Percentiles rank a stretch among this genome's conserved stretches.
These are phyloP conservation scores for Drosophila cognata DNA, from an alignment of 2,888 invertebrate species.

Conservation along the genomic window DNA sequence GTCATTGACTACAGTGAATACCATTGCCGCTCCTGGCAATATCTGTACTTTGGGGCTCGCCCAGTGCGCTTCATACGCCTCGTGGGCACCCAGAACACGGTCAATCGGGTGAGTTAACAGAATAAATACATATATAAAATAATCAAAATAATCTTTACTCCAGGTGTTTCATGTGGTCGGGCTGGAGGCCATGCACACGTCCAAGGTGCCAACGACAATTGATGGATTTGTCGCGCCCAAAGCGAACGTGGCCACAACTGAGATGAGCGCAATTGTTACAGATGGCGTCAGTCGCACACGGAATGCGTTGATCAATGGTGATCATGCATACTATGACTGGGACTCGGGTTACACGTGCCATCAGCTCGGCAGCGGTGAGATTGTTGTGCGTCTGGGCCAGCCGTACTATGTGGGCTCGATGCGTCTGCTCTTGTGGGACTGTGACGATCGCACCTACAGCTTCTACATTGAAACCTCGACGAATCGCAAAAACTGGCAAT, in stretches of 20 bases:
- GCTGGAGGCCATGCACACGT: conserved; percentile 95
- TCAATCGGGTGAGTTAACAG: conserved; percentile 90
- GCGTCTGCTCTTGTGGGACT: conserved; percentile 98
- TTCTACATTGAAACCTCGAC: conserved; percentile 98
- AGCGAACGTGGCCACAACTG: conserved; percentile 96
- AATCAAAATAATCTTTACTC: background rate
- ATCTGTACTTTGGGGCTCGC: conserved; percentile 94
- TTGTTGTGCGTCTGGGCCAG: conserved; percentile 97
- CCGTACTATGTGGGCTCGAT: conserved; percentile 96
- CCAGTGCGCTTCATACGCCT: conserved; percentile 94
- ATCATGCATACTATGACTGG: conserved; percentile 98
- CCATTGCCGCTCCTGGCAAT: conserved; percentile 98
- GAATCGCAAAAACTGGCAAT: conserved; percentile 96
- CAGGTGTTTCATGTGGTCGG: conserved; percentile 95
- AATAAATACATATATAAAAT: background rate
- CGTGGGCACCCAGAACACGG: conserved; percentile 97
- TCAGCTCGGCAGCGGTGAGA: conserved; percentile 96
- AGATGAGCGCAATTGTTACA: conserved; percentile 95
- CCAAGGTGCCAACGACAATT: conserved; percentile 90
- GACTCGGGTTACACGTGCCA: conserved; percentile 99
- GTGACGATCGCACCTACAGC: conserved; percentile 96
- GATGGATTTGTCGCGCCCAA: conserved; percentile 92
- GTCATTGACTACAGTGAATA: conserved; percentile 96
- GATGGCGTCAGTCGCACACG: conserved; percentile 98
- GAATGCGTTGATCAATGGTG: conserved; percentile 98